Conservation (phyloP, 2,113 vertebrate species). For the Acrocephalus kingi region DNA sequence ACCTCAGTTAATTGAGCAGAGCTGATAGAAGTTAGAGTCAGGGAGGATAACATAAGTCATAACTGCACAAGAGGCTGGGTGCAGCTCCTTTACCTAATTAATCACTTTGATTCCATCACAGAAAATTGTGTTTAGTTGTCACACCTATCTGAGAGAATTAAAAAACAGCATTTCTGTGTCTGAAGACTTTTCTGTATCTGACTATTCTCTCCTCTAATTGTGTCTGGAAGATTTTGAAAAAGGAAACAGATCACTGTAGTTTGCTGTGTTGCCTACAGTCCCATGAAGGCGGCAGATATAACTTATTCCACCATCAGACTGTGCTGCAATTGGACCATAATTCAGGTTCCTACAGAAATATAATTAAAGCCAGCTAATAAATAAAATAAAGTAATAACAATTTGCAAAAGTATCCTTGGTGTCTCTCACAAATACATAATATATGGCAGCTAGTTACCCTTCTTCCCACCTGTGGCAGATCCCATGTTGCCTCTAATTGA, state of each 20-base stretch:
- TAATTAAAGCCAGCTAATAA: slow-evolving; percentile 62
- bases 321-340: not conserved
- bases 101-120: not conserved
- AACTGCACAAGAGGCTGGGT: not conserved
- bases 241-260: not conserved
- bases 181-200: not conserved
- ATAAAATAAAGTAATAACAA: slow-evolving; percentile 47
- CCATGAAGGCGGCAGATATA: slow-evolving; percentile 7
- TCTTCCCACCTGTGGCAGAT: not conserved
- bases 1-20: slow-evolving; percentile 34
- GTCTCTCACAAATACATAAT: slow-evolving; percentile 25
- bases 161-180: not conserved
- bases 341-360: slow-evolving; percentile 7
- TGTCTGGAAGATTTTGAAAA: not conserved
- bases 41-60: not conserved
- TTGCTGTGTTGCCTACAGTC: not conserved
- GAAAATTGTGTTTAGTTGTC: not conserved
- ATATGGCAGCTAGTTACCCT: slow-evolving; percentile 14
- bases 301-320: slow-evolving; percentile 2
- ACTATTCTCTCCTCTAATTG: not conserved
- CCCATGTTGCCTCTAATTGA: not conserved
- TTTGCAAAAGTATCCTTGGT: slow-evolving; percentile 14
- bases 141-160: not conserved
- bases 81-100: not conserved
- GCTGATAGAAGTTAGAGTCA: not conserved